These are phyloP conservation scores for Itoplectis maculator DNA, from an alignment of 2,888 invertebrate genomes.

Conservation along the genomic window DNA sequence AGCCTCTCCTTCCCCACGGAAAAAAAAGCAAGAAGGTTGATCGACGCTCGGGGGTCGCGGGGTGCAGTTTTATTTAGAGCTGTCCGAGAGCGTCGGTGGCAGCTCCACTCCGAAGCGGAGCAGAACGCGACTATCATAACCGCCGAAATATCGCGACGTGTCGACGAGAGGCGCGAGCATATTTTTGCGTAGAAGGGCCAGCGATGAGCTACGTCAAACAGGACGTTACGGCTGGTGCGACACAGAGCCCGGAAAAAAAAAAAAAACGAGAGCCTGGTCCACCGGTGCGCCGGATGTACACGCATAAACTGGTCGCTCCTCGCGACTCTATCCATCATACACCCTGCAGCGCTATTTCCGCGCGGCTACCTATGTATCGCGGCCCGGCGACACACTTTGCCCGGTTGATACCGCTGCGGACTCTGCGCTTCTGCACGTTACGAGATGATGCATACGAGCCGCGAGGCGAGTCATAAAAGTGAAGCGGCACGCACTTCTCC, in stretches of 20 bases:
- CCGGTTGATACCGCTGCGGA: constrained; percentile 9
- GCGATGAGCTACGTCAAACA: constrained; percentile 53
- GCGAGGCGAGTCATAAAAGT: constrained; percentile 69
- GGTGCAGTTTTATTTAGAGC: constrained; percentile 65
- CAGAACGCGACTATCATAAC: constrained; percentile 9
- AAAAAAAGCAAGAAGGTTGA: constrained; percentile 54
- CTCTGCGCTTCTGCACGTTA: constrained; percentile 7
- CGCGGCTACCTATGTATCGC: constrained; percentile 13
- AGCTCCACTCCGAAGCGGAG: constrained; percentile 18
- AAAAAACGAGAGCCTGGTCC: constrained; percentile 9
- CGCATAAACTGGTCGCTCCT: not conserved
- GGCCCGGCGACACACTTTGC: constrained; percentile 33
- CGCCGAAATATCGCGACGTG: constrained; percentile 62
- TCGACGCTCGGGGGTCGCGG: constrained; percentile 59
- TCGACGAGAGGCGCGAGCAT: constrained; percentile 66
- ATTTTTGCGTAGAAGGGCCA: constrained; percentile 61
- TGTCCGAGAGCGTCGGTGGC: constrained; percentile 66
- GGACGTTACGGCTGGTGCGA: not conserved
- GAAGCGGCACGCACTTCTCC: constrained; percentile 74
- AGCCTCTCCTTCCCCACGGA: no score
- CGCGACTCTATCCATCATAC: constrained; percentile 37
- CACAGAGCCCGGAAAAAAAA: constrained; percentile 27
- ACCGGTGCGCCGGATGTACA: not conserved
- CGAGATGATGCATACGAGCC: constrained; percentile 62
- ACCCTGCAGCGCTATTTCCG: constrained; percentile 16